phyloP scores from a whole-genome alignment of 2,888 invertebrate genomes.

The Campaea margaritaria region DNA sequence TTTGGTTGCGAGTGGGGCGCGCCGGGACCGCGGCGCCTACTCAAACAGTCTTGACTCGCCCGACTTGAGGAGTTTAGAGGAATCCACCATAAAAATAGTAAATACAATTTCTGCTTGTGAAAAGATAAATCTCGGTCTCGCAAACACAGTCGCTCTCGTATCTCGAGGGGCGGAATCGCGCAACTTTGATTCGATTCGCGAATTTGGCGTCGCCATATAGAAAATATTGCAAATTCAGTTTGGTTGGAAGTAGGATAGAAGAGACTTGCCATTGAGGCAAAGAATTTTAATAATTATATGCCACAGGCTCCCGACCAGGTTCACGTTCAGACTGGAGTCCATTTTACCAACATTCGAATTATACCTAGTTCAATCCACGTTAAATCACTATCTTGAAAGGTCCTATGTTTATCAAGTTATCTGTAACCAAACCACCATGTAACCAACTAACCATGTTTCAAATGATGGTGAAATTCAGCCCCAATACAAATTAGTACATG shows the following conservation, averaged over 20 bases:
- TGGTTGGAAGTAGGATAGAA: constrained; percentile 40
- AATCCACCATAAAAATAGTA: constrained; percentile 69
- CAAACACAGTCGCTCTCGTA: constrained; percentile 55
- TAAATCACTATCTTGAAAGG: too few species aligned
- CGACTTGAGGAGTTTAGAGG: constrained; percentile 59
- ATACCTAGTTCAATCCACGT: too few species aligned
- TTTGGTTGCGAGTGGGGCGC: constrained; percentile 44
- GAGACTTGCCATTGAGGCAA: constrained; percentile 30
- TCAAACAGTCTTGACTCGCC: constrained; percentile 53
- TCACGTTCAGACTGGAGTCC: too few species aligned
- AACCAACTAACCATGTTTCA: too few species aligned
- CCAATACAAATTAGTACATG: too few species aligned
- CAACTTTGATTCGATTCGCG: constrained; percentile 75
- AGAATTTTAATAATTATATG: too few species aligned
- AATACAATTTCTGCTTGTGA: constrained; percentile 71
- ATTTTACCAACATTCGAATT: too few species aligned
- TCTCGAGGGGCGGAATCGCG: constrained; percentile 63
- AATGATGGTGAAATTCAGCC: too few species aligned
- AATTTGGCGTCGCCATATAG: constrained; percentile 61
- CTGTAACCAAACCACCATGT: too few species aligned
- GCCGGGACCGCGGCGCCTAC: constrained; percentile 42
- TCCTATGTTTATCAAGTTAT: too few species aligned
- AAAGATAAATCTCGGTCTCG: constrained; percentile 69
- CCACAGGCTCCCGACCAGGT: too few species aligned
- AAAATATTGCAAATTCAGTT: constrained; percentile 72